Evolutionary conservation across 2,888 invertebrate species (phyloP).

Genomic region (Himalopsyche kuldschensis): DNA sequence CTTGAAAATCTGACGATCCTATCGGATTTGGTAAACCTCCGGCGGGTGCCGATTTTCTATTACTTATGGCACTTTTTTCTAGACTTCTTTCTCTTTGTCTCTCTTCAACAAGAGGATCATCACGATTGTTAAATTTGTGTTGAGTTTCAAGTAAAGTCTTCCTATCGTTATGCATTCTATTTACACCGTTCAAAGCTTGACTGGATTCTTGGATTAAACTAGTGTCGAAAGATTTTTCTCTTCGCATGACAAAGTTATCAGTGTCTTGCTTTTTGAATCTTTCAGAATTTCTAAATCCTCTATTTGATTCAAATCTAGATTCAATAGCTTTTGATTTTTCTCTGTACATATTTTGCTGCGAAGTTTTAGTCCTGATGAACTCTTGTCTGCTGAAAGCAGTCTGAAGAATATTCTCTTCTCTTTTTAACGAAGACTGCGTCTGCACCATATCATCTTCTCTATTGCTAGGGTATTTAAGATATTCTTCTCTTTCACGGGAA

Average conservation of each 20-base stretch:
- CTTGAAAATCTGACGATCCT: slow-evolving; percentile 55
- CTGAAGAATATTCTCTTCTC: slow-evolving; percentile 57
- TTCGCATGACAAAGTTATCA: slow-evolving; percentile 51
- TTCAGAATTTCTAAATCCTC: slow-evolving; percentile 57
- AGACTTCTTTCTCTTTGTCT: slow-evolving; percentile 26
- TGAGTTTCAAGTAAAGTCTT: slow-evolving; percentile 30
- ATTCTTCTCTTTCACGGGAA: slow-evolving; percentile 54
- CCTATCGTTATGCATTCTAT: slow-evolving; percentile 35
- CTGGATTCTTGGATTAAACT: slow-evolving; percentile 45
- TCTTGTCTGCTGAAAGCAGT: slow-evolving; percentile 52
- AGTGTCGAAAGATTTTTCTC: slow-evolving; percentile 59
- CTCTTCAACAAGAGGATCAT: slow-evolving; percentile 24
- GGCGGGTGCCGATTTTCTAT: slow-evolving; percentile 32
- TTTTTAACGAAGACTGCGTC: slow-evolving; percentile 51
- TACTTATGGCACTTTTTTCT: slow-evolving; percentile 22
- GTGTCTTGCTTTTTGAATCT: slow-evolving; percentile 52
- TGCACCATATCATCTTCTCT: slow-evolving; percentile 51
- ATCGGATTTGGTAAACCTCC: slow-evolving; percentile 13
- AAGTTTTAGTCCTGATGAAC: slow-evolving; percentile 54
- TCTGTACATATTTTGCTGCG: slow-evolving; percentile 55
- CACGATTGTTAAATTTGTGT: slow-evolving; percentile 30
- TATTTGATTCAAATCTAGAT: slow-evolving; percentile 55
- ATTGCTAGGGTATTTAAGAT: slow-evolving; percentile 52
- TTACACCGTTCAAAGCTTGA: slow-evolving; percentile 32
- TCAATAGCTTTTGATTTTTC: slow-evolving; percentile 56